Evolutionary conservation across 2,888 invertebrate genomes (phyloP).

Genomic region (Cephus spinipes): DNA sequence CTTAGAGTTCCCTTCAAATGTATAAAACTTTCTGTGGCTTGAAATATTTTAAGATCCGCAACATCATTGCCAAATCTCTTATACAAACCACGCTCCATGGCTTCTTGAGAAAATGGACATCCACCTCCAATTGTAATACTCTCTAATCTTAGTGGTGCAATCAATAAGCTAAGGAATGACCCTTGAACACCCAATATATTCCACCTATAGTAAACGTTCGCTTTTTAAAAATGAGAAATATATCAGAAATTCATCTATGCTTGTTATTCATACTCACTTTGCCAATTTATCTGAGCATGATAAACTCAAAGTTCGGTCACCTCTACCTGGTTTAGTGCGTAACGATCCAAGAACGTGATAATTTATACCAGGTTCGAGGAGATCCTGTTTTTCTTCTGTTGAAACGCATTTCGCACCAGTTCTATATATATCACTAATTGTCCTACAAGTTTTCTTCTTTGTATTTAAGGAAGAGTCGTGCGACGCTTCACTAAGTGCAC

Average conservation of each 20-base stretch:
- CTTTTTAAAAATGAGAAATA: not conserved
- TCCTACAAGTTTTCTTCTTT: conserved; percentile 1
- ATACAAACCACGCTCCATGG: conserved; percentile 71
- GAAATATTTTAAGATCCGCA: conserved; percentile 51
- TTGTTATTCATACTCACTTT: conserved; percentile 44
- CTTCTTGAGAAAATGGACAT: conserved; percentile 73
- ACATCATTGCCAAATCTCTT: conserved; percentile 55
- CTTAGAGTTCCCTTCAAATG: conserved; percentile 60
- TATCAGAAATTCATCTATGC: not conserved
- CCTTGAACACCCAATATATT: conserved; percentile 88
- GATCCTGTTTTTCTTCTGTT: conserved; percentile 72
- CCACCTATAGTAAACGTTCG: conserved; percentile 73
- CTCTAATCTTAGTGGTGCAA: conserved; percentile 78
- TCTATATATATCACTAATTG: conserved; percentile 70
- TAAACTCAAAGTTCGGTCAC: conserved; percentile 87
- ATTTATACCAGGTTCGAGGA: conserved; percentile 69
- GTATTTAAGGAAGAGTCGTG: not conserved
- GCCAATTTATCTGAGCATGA: conserved; percentile 96
- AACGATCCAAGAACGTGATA: conserved; percentile 80
- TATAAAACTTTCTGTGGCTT: conserved; percentile 63
- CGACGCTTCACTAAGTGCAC: not conserved
- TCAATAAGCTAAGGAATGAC: conserved; percentile 77
- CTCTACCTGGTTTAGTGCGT: conserved; percentile 91
- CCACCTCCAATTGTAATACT: conserved; percentile 79
- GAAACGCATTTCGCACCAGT: conserved; percentile 91